A percentile compares a stretch with the other conserved stretches of the same genome.
Conservation (phyloP, 2,113 vertebrate species). For the Dicentrarchus labrax region DNA sequence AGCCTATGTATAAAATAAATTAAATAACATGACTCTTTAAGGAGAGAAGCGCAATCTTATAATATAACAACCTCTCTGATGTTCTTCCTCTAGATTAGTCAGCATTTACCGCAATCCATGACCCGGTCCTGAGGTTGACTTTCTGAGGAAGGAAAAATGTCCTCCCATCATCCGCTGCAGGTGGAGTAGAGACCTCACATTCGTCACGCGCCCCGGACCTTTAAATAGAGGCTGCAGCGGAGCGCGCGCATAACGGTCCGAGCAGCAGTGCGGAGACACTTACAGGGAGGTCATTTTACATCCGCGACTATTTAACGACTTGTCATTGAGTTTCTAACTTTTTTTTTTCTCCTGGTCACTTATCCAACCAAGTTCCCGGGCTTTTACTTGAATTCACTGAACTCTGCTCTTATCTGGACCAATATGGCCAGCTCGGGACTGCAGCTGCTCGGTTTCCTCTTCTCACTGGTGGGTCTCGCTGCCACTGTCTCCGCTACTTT, state of each 20-base stretch:
- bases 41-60: no score
- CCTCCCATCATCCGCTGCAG: constrained; percentile 37
- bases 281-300: neutral
- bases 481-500: constrained; percentile 86
- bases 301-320: neutral
- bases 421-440: constrained; percentile 90
- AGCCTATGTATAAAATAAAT: no score
- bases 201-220: constrained; percentile 54
- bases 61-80: neutral
- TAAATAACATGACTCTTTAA: no score
- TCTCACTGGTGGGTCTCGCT: constrained; percentile 87
- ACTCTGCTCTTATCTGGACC: constrained; percentile 7
- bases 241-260: constrained; percentile 27
- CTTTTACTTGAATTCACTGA: neutral
- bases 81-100: neutral
- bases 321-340: neutral
- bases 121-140: neutral
- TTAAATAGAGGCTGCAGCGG: constrained; percentile 55
- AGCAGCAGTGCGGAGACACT: neutral
- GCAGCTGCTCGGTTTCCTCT: constrained; percentile 90
- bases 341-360: neutral
- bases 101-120: neutral
- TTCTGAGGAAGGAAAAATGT: neutral
- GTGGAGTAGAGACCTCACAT: constrained; percentile 27
- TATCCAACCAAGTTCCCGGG: neutral